phyloP scores from a whole-genome alignment of 2,113 vertebrate genomes.

The Corythoichthys haematopterus region DNA sequence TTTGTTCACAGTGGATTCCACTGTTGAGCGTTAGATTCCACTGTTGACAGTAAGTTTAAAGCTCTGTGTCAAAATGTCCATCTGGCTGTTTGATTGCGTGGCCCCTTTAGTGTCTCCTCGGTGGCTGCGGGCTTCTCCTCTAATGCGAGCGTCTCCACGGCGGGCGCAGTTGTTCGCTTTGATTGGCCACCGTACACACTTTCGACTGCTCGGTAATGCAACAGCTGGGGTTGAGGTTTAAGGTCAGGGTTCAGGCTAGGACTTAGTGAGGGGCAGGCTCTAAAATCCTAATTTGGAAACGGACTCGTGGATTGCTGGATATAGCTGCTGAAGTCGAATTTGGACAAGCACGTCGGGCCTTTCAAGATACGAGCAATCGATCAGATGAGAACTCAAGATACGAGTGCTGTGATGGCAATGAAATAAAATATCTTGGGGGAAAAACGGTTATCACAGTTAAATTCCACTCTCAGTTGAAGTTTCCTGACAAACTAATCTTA shows the following conservation, averaged over 20 bases:
- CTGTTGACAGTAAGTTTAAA: conserved; percentile 73
- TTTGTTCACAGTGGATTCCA: conserved; percentile 71
- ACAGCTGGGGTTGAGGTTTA: conserved; percentile 13
- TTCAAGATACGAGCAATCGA: background rate
- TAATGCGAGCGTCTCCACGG: conserved; percentile 32
- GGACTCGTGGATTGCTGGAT: conserved; percentile 6
- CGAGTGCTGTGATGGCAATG: too few species aligned
- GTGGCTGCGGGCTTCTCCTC: conserved; percentile 46
- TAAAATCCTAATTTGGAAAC: background rate
- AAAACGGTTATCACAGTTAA: background rate
- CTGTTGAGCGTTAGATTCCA: conserved; percentile 70
- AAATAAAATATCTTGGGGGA: too few species aligned
- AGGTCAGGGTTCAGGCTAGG: background rate
- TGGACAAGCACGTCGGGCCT: conserved; percentile 30
- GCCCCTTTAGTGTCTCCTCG: conserved; percentile 56
- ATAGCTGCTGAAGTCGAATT: conserved; percentile 3
- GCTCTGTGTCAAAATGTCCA: conserved; percentile 68
- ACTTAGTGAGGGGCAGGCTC: conserved; percentile 7
- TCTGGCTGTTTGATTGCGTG: conserved; percentile 67
- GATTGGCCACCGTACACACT: conserved; percentile 9
- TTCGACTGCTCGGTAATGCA: background rate
- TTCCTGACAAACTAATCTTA: background rate
- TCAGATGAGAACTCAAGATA: background rate
- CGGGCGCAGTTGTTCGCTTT: conserved; percentile 43
- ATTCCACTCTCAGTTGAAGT: background rate